phyloP scores from a whole-genome alignment of 2,888 invertebrate genomes.

The Laspeyria flexula region DNA sequence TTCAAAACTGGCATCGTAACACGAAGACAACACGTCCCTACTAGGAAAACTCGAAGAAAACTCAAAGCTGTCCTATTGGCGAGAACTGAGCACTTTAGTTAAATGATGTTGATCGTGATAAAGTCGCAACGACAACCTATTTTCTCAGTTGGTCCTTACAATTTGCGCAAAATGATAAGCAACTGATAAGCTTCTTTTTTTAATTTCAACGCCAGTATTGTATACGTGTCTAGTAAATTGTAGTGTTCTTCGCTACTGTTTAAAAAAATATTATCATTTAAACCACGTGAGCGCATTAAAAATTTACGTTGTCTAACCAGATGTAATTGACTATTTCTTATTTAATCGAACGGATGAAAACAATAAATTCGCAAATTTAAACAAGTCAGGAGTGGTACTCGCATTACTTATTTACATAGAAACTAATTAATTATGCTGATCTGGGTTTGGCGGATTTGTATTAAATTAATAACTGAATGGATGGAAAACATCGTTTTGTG shows the following conservation, averaged over 20 bases:
- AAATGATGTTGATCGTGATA: conserved; percentile 40
- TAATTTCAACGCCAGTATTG: not conserved
- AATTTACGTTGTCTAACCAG: too few relatives aligned
- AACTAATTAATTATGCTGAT: too few relatives aligned
- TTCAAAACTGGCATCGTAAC: not conserved
- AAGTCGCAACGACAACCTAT: conserved; percentile 26
- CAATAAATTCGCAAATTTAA: too few relatives aligned
- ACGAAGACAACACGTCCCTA: conserved; percentile 2
- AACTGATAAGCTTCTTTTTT: conserved; percentile 22
- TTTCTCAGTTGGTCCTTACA: conserved; percentile 23
- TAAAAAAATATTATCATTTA: not conserved
- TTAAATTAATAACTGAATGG: too few relatives aligned
- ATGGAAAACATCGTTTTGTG: too few relatives aligned
- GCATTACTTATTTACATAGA: too few relatives aligned
- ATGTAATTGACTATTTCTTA: too few relatives aligned
- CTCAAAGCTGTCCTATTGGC: conserved; percentile 18
- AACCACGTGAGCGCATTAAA: too few relatives aligned
- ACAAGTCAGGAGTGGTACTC: too few relatives aligned
- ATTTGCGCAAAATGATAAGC: conserved; percentile 36
- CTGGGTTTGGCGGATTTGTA: too few relatives aligned
- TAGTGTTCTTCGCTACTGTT: not conserved
- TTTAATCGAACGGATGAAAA: too few relatives aligned
- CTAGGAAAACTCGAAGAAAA: conserved; percentile 20
- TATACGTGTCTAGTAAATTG: not conserved
- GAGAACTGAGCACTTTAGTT: conserved; percentile 27